Evolutionary conservation across 2,113 vertebrate species (phyloP).

Genomic region (Coryphaenoides rupestris): DNA sequence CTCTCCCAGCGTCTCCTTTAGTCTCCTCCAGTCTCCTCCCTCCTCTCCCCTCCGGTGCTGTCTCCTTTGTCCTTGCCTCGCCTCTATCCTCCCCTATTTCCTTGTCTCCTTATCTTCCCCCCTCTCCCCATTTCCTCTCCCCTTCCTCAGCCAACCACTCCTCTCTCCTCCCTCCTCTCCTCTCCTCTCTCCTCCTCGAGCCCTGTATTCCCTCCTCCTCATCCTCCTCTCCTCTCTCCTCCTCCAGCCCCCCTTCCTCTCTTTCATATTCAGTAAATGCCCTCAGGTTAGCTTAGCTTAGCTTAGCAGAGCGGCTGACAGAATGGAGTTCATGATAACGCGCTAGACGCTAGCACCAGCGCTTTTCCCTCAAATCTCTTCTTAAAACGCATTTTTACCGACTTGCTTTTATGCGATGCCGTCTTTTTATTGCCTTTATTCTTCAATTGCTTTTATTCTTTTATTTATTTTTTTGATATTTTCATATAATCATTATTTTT

Average conservation of each 20-base stretch:
- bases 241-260: neutral
- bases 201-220: neutral
- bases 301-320: neutral
- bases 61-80: too few species aligned
- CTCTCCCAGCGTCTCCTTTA: too few species aligned
- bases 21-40: too few species aligned
- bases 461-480: too few species aligned
- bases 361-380: too few species aligned
- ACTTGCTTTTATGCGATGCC: too few species aligned
- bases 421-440: too few species aligned
- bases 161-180: neutral
- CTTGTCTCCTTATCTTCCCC: neutral
- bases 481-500: too few species aligned
- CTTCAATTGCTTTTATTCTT: too few species aligned
- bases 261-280: neutral
- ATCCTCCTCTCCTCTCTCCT: neutral
- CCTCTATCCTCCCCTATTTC: neutral
- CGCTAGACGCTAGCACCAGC: too few species aligned
- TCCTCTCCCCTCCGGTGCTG: too few species aligned
- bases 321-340: neutral
- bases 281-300: neutral
- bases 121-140: slow-evolving; percentile 2
- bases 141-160: neutral
- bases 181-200: neutral
- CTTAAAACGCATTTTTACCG: too few species aligned